Base-by-base conservation (phyloP, 2,113 vertebrate species). In the Vulpes ferrilata region DNA sequence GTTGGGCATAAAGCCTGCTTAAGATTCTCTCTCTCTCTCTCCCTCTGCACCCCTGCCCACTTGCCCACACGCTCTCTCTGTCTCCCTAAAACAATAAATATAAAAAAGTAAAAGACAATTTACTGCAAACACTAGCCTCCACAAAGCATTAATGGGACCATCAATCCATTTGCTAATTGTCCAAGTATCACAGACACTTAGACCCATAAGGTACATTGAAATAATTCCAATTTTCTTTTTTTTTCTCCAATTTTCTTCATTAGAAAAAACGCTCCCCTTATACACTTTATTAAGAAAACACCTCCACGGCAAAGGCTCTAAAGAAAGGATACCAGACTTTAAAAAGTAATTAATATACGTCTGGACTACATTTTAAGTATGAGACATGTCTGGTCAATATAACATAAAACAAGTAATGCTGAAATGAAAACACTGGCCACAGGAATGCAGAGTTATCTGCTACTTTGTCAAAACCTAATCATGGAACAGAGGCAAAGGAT, bases 41-140 rank as follows among this genome's bases (percentile, higher is more conserved):
- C 32, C 32, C 17, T 69, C 67, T 69, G n/a, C 32, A 43, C 32
- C 16, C 67, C 32, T 3, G 30, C 1, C 3, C 5, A 59, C 57
- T 59, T 43, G 43, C 57, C 5, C 17, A 35, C 19, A 17, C 17
- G 0, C 67, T 35, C 32, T 67, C 30, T 65, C 62, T n/a, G 13
- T n/a, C 32, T n/a, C 65, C n/a, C 65, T 69, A 69, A 69, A n/a
- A 69, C n/a, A 69, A 69, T 69, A 69, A 69, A 69, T 35, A 69
- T 69, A 20, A n/a, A 87, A 97, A 88, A 43, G 16, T 87, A 65
- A 74, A 92, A 94, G 51, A 59, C 17, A 90, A 60, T 94, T 74
- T 96, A 59, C 25, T 35, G 59, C 23, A 48, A 95, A 89, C 23
- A 88, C 22, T 78, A 76, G 38, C 53, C 8, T 80, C 35, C 90